Evolutionary conservation across 92 coral and sea anemone genomes (phyloP).

Genomic region (Metridium senile): DNA sequence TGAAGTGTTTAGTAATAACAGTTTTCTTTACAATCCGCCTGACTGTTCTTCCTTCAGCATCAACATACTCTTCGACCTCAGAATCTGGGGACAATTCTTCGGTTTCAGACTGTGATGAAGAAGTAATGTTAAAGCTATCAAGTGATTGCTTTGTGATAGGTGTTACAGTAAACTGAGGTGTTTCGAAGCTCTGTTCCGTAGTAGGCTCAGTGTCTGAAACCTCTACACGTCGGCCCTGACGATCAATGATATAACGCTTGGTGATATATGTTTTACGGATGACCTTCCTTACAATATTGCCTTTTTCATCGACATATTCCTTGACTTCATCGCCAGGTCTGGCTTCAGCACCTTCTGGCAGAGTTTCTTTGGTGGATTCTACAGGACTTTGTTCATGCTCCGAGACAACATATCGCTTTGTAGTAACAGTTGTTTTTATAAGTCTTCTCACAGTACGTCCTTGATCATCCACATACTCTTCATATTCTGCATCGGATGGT

Average conservation of each 20-base stretch:
- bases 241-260: conserved; percentile 31
- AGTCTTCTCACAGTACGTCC: conserved; percentile 81
- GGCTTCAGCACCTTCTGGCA: conserved; percentile 16
- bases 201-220: conserved; percentile 28
- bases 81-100: conserved; percentile 60
- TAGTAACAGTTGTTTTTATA: conserved; percentile 55
- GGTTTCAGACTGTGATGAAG: conserved; percentile 20
- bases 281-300: conserved; percentile 77
- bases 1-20: conserved; percentile 29
- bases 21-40: conserved; percentile 70
- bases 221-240: conserved; percentile 33
- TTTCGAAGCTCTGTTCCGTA: conserved; percentile 19
- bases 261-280: conserved; percentile 47
- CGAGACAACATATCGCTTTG: conserved; percentile 25
- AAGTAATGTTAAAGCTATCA: conserved; percentile 35
- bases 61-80: conserved; percentile 70
- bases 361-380: conserved; percentile 8
- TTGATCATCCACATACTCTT: conserved; percentile 71
- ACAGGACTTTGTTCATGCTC: conserved; percentile 19
- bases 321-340: conserved; percentile 45
- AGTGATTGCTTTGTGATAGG: conserved; percentile 28
- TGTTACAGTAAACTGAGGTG: conserved; percentile 33
- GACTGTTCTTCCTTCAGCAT: conserved; percentile 72
- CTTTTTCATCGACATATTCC: conserved; percentile 71
- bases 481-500: conserved; percentile 54